phyloP scores from a whole-genome alignment of 1,140 invertebrate genomes.

The Bombus confusus region DNA sequence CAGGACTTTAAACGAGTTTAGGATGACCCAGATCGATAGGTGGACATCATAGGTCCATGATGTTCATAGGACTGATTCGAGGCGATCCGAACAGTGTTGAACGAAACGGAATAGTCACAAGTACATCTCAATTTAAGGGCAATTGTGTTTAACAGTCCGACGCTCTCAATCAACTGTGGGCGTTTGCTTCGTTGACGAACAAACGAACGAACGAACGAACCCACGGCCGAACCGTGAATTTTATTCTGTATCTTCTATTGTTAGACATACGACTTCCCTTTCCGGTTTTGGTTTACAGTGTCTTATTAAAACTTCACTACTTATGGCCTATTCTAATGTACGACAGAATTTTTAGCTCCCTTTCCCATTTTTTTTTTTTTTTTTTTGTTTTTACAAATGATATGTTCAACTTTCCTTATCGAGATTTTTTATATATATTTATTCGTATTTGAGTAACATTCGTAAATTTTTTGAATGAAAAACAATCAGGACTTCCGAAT shows the following conservation, averaged over 20 bases:
- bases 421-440: too few relatives aligned
- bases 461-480: too few relatives aligned
- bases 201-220: slow-evolving; percentile 26
- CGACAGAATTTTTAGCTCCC: background rate
- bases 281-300: background rate
- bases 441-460: too few relatives aligned
- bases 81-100: too few relatives aligned
- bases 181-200: slow-evolving; percentile 29
- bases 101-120: slow-evolving; percentile 18
- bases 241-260: slow-evolving; percentile 17
- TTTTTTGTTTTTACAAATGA: too few relatives aligned
- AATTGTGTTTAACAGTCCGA: slow-evolving; percentile 38
- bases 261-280: slow-evolving; percentile 29
- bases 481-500: too few relatives aligned
- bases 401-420: too few relatives aligned
- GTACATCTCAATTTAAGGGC: slow-evolving; percentile 48
- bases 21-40: background rate
- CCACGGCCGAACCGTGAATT: slow-evolving; percentile 13
- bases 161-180: slow-evolving; percentile 43
- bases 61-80: background rate
- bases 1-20: background rate
- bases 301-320: background rate
- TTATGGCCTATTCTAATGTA: background rate
- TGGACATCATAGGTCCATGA: slow-evolving; percentile 1
- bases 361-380: too few relatives aligned